A percentile compares a stretch with the other conserved stretches of the same genome.
phyloP scores from a whole-genome alignment of 2,113 vertebrate genomes.

The Datnioides undecimradiatus region DNA sequence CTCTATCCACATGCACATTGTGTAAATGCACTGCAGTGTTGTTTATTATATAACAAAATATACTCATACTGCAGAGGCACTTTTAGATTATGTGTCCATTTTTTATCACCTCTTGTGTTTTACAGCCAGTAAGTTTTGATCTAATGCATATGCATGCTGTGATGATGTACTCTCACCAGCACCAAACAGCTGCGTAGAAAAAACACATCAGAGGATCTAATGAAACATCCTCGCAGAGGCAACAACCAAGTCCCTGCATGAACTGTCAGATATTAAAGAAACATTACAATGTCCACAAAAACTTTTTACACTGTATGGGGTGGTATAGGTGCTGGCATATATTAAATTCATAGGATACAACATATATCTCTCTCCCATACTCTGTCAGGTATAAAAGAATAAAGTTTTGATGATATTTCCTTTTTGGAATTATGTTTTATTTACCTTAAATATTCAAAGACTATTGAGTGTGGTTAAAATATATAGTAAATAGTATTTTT shows the following conservation, averaged over 20 bases:
- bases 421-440: background rate
- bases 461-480: background rate
- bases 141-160: conserved; percentile 10
- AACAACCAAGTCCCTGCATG: background rate
- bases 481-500: background rate
- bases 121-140: background rate
- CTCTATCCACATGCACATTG: background rate
- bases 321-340: background rate
- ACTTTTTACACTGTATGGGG: background rate
- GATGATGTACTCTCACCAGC: background rate
- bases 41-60: background rate
- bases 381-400: background rate
- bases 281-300: background rate
- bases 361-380: background rate
- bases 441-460: background rate
- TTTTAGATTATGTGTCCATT: background rate
- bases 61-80: background rate
- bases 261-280: background rate
- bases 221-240: background rate
- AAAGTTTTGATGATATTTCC: background rate
- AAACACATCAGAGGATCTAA: conserved; percentile 9
- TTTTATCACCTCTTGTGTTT: background rate
- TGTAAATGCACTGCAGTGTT: background rate
- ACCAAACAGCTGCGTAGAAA: background rate
- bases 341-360: background rate